phyloP scores from a whole-genome alignment of 92 coral and sea anemone species.

The Paragorgia papillata region DNA sequence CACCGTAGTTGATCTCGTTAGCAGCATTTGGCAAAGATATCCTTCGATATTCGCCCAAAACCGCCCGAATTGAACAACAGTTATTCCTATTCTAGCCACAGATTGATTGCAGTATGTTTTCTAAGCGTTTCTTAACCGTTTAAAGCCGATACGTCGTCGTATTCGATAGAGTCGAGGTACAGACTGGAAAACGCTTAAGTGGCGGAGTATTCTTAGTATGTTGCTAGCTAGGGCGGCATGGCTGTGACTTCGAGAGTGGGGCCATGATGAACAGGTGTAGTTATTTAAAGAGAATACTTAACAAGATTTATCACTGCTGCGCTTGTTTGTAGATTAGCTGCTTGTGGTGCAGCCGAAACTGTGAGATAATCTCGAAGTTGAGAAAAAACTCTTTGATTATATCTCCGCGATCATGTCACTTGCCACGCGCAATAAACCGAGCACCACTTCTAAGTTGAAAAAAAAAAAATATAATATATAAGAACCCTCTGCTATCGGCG shows the following conservation, averaged over 20 bases:
- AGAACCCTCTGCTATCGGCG: no score
- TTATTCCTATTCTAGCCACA: neutral
- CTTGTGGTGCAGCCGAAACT: constrained; percentile 14
- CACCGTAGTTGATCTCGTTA: constrained; percentile 36
- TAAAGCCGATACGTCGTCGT: neutral
- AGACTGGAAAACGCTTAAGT: constrained; percentile 18
- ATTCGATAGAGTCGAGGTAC: neutral
- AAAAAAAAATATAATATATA: no score
- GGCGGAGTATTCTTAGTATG: constrained; percentile 24
- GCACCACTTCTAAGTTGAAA: no score
- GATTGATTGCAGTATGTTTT: neutral
- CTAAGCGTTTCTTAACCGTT: neutral
- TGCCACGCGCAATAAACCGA: constrained; percentile 2
- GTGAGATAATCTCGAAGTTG: neutral
- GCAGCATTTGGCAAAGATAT: constrained; percentile 7
- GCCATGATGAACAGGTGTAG: neutral
- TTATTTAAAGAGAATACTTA: constrained; percentile 2
- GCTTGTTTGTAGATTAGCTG: neutral
- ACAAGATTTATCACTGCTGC: constrained; percentile 29
- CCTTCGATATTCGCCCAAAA: neutral
- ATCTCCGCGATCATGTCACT: neutral
- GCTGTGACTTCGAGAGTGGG: neutral
- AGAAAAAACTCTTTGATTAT: neutral
- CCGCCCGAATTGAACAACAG: neutral
- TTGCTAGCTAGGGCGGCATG: constrained; percentile 7